A percentile compares a stretch with the other conserved stretches of the same genome.
These are phyloP conservation scores for Characodon lateralis DNA, from an alignment of 2,797 vertebrate species.

Conservation along the genomic window DNA sequence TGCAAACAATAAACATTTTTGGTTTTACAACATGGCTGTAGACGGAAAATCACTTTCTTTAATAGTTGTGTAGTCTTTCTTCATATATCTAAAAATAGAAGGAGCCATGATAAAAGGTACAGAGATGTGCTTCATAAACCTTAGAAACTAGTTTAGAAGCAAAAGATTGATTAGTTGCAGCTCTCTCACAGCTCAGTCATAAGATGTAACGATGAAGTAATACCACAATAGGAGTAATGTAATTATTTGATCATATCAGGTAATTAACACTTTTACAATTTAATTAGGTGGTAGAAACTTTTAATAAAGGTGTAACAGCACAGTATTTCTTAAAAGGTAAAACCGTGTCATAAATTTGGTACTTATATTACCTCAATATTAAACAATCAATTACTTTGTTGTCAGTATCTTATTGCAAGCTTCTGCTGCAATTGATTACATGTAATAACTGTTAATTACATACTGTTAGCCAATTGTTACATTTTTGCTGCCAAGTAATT, in stretches of 20 bases:
- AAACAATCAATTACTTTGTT: neutral
- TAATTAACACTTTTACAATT: neutral
- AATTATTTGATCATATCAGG: neutral
- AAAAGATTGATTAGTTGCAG: neutral
- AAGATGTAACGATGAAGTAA: neutral
- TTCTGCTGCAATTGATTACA: neutral
- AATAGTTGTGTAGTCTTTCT: neutral
- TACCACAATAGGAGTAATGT: neutral
- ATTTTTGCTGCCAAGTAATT: neutral
- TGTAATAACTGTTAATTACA: neutral
- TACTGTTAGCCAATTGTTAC: neutral
- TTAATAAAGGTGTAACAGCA: neutral
- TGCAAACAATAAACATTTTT: slow-evolving; percentile 1
- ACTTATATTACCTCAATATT: neutral
- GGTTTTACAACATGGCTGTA: neutral
- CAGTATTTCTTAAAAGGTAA: neutral
- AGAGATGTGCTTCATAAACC: neutral
- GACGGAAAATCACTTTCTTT: neutral
- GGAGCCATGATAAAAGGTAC: neutral
- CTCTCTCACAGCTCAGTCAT: neutral
- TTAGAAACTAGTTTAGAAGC: neutral
- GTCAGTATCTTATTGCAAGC: neutral
- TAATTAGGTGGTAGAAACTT: neutral
- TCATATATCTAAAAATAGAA: neutral
- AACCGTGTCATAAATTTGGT: neutral